Evolutionary conservation across 2,888 invertebrate genomes (phyloP), one percentile per base, ranked within the genome.

Genomic region (Plagodis dolabraria): DNA sequence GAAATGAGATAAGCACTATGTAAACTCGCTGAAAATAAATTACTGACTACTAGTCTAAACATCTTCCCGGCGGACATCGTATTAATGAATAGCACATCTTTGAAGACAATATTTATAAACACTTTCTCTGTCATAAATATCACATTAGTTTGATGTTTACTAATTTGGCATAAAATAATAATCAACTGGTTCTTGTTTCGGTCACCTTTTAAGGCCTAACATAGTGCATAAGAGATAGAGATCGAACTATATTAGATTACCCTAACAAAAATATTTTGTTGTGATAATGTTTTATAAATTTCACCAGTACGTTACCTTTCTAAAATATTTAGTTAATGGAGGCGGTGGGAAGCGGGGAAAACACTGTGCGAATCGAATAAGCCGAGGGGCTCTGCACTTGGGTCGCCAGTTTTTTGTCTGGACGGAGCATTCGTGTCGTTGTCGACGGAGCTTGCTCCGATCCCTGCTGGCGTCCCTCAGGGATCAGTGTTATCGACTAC

Each of bases 71-170:
- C 67, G 65, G 68, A 60, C 70, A 69, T 66, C 64, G 68, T 73
- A 60, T 54, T 75, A 81, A 79, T 85, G 83, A 75, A 66, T 68
- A 52, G 59, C 52, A 50, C 63, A 47, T 69, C 60, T 63, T 64
- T 8, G 65, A 63, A 69, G 75, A 72, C 77, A 75, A 75, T 80
- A 79, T 84, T 80, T 87, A 83, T 86, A 83, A 82, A 82, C 72
- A 75, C 84, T 86, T 85, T 86, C 85, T 75, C 82, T 72, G 64
- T 76, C 60, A 72, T 64, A 64, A 71, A 72, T 68, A 74, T 71
- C 38, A 33, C 22, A 69, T 68, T 65, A 66, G 64, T 65, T 70
- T 69, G 62, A 77, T 76, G 69, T 75, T 79, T 75, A 58, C 72
- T 72, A 53, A 79, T 80, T 85, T 82, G 71, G 77, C 79, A 83